Evolutionary conservation across 2,797 vertebrate genomes (phyloP).

Genomic region (Melanotaenia nigrans): DNA sequence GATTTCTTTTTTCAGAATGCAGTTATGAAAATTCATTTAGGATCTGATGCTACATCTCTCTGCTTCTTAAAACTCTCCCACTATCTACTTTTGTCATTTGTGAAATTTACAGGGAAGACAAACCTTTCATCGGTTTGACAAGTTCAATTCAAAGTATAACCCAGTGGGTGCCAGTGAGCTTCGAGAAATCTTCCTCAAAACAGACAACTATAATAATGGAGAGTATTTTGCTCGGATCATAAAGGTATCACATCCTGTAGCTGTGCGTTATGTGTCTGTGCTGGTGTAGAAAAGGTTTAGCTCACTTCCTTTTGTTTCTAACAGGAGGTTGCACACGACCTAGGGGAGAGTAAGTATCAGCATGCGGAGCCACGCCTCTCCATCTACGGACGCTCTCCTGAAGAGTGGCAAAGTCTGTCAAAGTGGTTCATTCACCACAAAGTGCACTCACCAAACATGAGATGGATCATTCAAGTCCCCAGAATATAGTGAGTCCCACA

Average conservation of each 20-base stretch:
- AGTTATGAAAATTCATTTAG: not conserved
- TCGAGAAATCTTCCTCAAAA: constrained; percentile 95
- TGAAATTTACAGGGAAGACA: constrained; percentile 87
- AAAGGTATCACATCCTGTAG: constrained; percentile 83
- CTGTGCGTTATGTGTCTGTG: not conserved
- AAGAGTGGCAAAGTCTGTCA: constrained; percentile 90
- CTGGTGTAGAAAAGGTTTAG: not conserved
- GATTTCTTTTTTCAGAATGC: not conserved
- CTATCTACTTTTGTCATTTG: constrained; percentile 5
- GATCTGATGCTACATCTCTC: not conserved
- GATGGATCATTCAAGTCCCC: constrained; percentile 97
- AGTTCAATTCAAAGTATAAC: constrained; percentile 98
- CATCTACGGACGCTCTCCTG: constrained; percentile 90
- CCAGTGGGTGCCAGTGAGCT: constrained; percentile 97
- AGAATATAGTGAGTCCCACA: constrained; percentile 93
- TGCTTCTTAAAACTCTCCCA: not conserved
- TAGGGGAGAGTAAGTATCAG: constrained; percentile 98
- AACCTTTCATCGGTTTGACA: constrained; percentile 98
- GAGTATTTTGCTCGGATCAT: constrained; percentile 97
- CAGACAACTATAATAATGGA: constrained; percentile 92
- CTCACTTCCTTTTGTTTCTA: constrained; percentile 19
- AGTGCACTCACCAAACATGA: constrained; percentile 94
- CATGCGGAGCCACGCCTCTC: constrained; percentile 94
- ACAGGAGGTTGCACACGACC: constrained; percentile 91
- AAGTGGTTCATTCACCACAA: constrained; percentile 96